phyloP scores from a whole-genome alignment of 2,113 vertebrate species.

The Symphodus melops region DNA sequence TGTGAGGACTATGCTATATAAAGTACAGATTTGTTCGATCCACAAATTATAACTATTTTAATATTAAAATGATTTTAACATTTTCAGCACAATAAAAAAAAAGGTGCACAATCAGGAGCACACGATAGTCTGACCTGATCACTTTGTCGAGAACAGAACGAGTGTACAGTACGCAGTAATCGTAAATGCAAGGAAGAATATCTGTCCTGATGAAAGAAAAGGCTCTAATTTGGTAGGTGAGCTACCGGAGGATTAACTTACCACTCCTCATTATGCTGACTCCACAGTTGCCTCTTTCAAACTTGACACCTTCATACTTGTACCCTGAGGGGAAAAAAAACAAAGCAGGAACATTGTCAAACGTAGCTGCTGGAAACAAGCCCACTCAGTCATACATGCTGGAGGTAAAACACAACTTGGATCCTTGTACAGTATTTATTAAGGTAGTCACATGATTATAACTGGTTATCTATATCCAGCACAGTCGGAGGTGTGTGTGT shows the following conservation, averaged over 20 bases:
- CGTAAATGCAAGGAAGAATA: not conserved
- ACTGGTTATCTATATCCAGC: not conserved
- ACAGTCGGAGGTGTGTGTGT: no score
- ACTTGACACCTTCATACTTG: slow-evolving; percentile 97
- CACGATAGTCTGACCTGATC: not conserved
- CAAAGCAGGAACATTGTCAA: slow-evolving; percentile 41
- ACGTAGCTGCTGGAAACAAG: slow-evolving; percentile 22
- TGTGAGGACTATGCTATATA: not conserved
- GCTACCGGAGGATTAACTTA: slow-evolving; percentile 75
- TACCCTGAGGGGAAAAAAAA: slow-evolving; percentile 86
- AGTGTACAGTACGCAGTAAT: slow-evolving; percentile 19
- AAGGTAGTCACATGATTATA: not conserved
- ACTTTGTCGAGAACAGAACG: slow-evolving; percentile 10
- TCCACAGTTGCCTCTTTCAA: slow-evolving; percentile 98
- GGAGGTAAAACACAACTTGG: not conserved
- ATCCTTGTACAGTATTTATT: not conserved
- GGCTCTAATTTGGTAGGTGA: slow-evolving; percentile 19
- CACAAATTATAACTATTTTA: not conserved
- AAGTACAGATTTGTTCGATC: not conserved
- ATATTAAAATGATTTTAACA: slow-evolving; percentile 12
- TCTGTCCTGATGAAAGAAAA: slow-evolving; percentile 12
- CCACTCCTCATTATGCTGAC: slow-evolving; percentile 99
- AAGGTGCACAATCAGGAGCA: not conserved
- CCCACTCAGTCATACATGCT: slow-evolving; percentile 3
- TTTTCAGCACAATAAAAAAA: slow-evolving; percentile 3